Conservation (phyloP, 2,888 invertebrate species). For the Andrena camellia region DNA sequence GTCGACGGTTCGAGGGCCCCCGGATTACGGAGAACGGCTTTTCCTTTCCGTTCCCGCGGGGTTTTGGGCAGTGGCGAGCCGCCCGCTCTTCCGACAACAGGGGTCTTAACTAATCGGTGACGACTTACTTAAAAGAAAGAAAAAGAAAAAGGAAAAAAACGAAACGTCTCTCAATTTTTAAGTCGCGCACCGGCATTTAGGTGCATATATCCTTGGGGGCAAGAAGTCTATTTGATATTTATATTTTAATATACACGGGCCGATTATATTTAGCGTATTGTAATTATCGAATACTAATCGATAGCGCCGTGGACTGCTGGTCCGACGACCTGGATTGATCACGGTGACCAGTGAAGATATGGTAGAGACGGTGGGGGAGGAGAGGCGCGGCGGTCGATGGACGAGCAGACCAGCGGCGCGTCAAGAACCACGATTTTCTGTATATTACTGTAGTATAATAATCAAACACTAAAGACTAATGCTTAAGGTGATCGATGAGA, state of each 20-base stretch:
- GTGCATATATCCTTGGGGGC: conserved; percentile 72
- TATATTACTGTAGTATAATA: conserved; percentile 83
- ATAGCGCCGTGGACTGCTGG: conserved; percentile 45
- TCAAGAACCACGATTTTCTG: conserved; percentile 74
- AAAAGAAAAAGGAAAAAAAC: conserved; percentile 54
- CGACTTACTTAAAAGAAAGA: conserved; percentile 71
- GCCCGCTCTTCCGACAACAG: conserved; percentile 54
- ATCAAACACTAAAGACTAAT: conserved; percentile 84
- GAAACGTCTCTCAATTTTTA: conserved; percentile 70
- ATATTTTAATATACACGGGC: conserved; percentile 83
- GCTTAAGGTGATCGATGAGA: conserved; percentile 81
- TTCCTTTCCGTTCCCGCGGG: neutral
- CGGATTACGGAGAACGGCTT: neutral
- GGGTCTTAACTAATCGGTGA: conserved; percentile 68
- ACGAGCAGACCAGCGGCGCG: conserved; percentile 42
- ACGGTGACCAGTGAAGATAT: neutral
- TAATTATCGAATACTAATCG: conserved; percentile 75
- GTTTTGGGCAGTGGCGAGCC: conserved; percentile 41
- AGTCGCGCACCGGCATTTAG: conserved; percentile 73
- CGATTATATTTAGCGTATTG: conserved; percentile 82
- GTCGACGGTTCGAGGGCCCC: neutral
- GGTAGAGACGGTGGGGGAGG: no score
- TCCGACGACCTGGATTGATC: conserved; percentile 8
- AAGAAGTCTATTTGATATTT: conserved; percentile 81
- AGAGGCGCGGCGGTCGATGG: conserved; percentile 11